A percentile compares a stretch with the other conserved stretches of the same genome.
These are phyloP conservation scores for Corvus cornix DNA, from an alignment of 2,113 vertebrate genomes.

Conservation along the genomic window DNA sequence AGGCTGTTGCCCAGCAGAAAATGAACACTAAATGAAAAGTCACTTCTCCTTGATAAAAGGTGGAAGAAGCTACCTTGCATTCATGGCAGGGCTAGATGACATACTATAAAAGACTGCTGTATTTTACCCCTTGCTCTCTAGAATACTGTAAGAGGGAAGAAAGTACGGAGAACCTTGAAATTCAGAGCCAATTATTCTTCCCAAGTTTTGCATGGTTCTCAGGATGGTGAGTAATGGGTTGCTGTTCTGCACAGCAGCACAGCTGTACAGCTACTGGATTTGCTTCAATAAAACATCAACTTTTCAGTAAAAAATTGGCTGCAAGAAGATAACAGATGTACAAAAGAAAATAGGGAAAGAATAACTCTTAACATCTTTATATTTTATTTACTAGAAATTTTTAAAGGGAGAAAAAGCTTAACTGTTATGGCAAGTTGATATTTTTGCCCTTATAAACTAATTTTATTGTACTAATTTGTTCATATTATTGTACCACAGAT, in stretches of 20 bases:
- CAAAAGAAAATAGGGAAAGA: constrained; percentile 25
- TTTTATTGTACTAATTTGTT: not conserved
- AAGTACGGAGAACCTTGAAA: not conserved
- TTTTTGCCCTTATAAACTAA: not conserved
- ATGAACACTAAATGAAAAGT: not conserved
- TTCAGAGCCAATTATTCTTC: not conserved
- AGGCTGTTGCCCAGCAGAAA: not conserved
- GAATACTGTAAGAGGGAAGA: not conserved
- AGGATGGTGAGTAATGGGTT: constrained; percentile 45
- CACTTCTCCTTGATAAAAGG: not conserved
- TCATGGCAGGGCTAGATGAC: not conserved
- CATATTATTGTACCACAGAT: not conserved
- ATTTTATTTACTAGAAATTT: constrained; percentile 35
- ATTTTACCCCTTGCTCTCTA: not conserved
- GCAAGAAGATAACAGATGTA: constrained; percentile 9
- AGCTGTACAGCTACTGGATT: constrained; percentile 49
- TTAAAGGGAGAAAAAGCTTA: not conserved
- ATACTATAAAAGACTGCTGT: not conserved
- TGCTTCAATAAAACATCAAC: constrained; percentile 49
- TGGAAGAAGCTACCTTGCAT: not conserved
- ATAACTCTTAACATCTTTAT: constrained; percentile 18
- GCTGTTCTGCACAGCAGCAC: constrained; percentile 24
- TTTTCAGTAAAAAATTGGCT: constrained; percentile 35
- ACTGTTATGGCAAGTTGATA: not conserved
- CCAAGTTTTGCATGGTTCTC: not conserved